Evolutionary conservation across 1,140 invertebrate species (phyloP), one percentile per base, ranked within the genome.

Genomic region (Achroia grisella): DNA sequence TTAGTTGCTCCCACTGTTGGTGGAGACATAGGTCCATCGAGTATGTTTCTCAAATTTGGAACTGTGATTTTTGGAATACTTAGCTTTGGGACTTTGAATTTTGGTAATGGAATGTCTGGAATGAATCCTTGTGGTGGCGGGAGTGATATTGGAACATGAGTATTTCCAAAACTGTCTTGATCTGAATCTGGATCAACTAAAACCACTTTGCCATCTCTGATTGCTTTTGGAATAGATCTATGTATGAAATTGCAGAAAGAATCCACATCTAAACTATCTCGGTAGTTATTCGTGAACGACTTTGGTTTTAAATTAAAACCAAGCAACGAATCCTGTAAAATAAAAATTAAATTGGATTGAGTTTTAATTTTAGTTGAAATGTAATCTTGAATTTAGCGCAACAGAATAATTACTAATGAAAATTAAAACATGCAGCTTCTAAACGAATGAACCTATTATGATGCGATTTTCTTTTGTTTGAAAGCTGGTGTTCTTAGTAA

Each of bases 211-310:
- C 80, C 80, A 39, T 80, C 56, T 51, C 72, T 53, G 0, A 82
- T 55, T 0, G 75, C 58, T 44, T 77, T 71, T 0, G 80, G 80
- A 17, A 84, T 74, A 0, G 69, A 64, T 10, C 60, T 57, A n/a
- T 84, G 69, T 17, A 84, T 80, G 33, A 80, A 56, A 29, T 53
- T 48, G 41, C 80, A 84, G 49, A 84, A 77, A 0, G 76, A 73
- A 12, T 75, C 44, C 0, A 71, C 60, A 48, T 76, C 59, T 23
- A 23, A 23, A 23, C 17, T 23, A 6, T 23, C 17, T 23, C 17
- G 17, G 17, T 23, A 23, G 17, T 6, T 6, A 3, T 23, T 23
- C 2, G 17, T 23, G 17, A 3, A 23, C 2, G 17, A 23, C 6
- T 23, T 23, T 3, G 17, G 6, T 23, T 23, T 23, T 23, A 23